Evolutionary conservation across 2,113 vertebrate species (phyloP), one percentile per base, ranked within the genome.

Genomic region (Chamaetylas fuelleborni): DNA sequence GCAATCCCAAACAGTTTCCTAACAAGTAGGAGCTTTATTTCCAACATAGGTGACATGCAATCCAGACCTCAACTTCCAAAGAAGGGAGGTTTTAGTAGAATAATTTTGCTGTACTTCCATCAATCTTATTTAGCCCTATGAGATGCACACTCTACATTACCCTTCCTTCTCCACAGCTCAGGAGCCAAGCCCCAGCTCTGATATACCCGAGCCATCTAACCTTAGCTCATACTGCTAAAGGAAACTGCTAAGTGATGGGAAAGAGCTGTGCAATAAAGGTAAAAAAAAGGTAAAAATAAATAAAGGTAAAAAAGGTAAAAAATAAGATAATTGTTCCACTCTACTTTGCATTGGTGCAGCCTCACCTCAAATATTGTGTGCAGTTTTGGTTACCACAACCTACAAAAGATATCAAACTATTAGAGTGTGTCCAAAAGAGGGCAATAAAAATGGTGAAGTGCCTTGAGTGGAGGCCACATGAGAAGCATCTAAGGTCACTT

Each of bases 401-500:
- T 28, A 51, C 43, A 14, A 31, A 45, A 62, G 5, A 23, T 4
- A 22, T 60, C 15, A 43, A 43, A 28, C 3, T 43, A 12, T 33
- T 11, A 13, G 13, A 58, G 13, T 18, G 9, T 6, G 5, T 28
- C 18, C 33, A 51, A 33, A 77, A 33, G 26, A 51, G 9, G 22
- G 12, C 14, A 36, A 26, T 14, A 67, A 77, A 33, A 8, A 36
- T 43, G 26, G 11, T 43, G 26, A 58, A 77, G 11, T 7, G 11
- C 25, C 26, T 43, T 51, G 36, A 50, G 33, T 26, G 33, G 33
- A 67, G 60, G 6, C 4, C 0, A 0, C 9, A 14, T 4, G 7
- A 51, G 25, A 14, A 58, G 36, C 14, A 43, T 11, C 36, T 58
- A 36, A 67, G 17, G 7, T 58, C 25, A 43, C 8, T 31, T 25